These are phyloP conservation scores for Eufriesea mexicana DNA, from an alignment of 1,140 invertebrate genomes.

Conservation along the genomic window DNA sequence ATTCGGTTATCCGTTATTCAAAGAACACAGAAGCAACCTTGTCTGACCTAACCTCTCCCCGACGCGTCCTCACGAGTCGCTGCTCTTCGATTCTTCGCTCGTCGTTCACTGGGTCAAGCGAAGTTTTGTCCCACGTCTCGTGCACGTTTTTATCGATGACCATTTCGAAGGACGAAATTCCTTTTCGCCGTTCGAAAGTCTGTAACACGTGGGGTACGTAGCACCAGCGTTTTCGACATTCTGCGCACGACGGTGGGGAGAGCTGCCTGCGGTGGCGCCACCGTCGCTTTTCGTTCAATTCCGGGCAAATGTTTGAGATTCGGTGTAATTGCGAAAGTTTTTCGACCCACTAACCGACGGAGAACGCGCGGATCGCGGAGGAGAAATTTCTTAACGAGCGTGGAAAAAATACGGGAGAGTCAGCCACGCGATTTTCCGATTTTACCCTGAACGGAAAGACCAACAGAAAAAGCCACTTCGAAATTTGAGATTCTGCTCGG, in stretches of 20 bases:
- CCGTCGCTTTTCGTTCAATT: background rate
- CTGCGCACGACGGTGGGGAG: background rate
- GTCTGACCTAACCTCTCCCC: background rate
- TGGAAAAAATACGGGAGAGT: background rate
- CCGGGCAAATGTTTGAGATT: background rate
- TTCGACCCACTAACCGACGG: background rate
- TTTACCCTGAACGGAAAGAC: background rate
- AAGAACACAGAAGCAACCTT: too few relatives aligned
- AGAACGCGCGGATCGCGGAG: background rate
- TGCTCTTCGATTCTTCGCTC: slow-evolving; percentile 12
- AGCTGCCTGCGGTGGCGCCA: background rate
- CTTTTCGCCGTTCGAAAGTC: background rate
- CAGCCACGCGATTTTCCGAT: background rate
- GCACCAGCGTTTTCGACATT: background rate
- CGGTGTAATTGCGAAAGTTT: slow-evolving; percentile 18
- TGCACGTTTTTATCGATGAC: background rate
- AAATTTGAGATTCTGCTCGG: background rate
- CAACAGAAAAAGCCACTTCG: background rate
- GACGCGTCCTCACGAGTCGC: background rate
- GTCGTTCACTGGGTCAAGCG: background rate
- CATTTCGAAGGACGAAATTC: background rate
- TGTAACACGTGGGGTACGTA: background rate
- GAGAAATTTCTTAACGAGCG: background rate
- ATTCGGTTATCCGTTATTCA: too few relatives aligned
- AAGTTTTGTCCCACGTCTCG: background rate